Evolutionary conservation across 2,113 vertebrate genomes (phyloP).

Genomic region (Neogale vison): DNA sequence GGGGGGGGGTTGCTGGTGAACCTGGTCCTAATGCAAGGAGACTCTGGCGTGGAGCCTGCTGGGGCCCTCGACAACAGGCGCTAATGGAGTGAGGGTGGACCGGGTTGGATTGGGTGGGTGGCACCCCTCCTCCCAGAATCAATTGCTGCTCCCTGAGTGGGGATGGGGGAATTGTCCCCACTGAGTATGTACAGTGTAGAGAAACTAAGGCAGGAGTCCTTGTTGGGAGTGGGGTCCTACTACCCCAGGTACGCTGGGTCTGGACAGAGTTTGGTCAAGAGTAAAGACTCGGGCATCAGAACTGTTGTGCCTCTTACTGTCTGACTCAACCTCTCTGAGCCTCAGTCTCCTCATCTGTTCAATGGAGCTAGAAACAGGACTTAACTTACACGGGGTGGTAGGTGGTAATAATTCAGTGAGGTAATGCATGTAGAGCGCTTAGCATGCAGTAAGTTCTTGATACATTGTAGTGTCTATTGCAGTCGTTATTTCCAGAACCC

Average conservation of each 20-base stretch:
- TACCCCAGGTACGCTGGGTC: background rate
- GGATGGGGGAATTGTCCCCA: accelerated
- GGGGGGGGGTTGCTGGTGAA: too few relatives aligned
- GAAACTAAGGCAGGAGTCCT: background rate
- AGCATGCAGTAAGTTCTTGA: background rate
- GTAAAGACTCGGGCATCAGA: background rate
- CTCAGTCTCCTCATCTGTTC: background rate
- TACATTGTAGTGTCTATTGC: background rate
- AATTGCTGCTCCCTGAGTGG: background rate
- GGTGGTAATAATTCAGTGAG: background rate
- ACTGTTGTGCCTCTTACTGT: background rate
- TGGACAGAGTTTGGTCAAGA: background rate
- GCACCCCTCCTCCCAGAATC: background rate
- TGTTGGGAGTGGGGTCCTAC: too few relatives aligned
- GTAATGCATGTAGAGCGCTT: accelerated
- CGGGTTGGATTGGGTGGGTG: background rate
- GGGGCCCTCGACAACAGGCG: background rate
- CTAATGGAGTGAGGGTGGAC: background rate
- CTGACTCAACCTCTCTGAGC: background rate
- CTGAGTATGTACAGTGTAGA: background rate
- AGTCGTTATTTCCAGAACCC: background rate
- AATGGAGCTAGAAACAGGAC: background rate
- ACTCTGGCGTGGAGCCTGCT: accelerated
- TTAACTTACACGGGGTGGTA: accelerated
- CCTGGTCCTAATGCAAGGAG: background rate